Conservation (phyloP, 2,113 vertebrate species). For the Meriones unguiculatus region DNA sequence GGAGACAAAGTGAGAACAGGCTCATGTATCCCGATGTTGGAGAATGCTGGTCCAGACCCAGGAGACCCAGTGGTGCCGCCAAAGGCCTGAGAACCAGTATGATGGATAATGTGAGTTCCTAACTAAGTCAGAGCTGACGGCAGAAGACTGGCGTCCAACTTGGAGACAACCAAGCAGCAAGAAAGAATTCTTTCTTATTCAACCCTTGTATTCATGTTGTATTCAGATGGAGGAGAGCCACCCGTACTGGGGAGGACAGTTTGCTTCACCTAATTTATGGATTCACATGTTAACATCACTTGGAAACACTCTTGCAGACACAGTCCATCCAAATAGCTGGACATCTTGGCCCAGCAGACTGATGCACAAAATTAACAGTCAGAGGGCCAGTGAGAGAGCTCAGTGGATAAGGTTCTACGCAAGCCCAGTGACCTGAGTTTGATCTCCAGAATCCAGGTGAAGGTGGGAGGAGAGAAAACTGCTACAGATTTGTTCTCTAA, state of each 20-base stretch:
- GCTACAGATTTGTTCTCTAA: neutral
- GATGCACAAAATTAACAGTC: neutral
- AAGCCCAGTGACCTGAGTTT: neutral
- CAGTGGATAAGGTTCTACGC: neutral
- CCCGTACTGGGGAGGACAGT: no score
- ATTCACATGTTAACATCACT: neutral
- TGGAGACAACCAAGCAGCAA: neutral
- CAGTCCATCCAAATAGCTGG: neutral
- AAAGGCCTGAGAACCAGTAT: neutral
- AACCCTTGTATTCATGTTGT: neutral
- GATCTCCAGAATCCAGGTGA: neutral
- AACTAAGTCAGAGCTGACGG: neutral
- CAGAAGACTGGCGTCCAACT: neutral
- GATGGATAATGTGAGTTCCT: neutral
- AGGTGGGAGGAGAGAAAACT: neutral
- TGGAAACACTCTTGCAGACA: neutral
- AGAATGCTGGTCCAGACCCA: neutral
- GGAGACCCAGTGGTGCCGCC: neutral
- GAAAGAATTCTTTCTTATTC: neutral
- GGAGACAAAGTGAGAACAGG: neutral
- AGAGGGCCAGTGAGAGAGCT: neutral
- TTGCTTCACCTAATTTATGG: neutral
- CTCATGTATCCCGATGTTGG: neutral
- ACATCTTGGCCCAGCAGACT: neutral
- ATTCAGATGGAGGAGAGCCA: neutral